These are phyloP conservation scores for Stegastes partitus DNA, from an alignment of 2,113 vertebrate genomes.

Conservation along the genomic window DNA sequence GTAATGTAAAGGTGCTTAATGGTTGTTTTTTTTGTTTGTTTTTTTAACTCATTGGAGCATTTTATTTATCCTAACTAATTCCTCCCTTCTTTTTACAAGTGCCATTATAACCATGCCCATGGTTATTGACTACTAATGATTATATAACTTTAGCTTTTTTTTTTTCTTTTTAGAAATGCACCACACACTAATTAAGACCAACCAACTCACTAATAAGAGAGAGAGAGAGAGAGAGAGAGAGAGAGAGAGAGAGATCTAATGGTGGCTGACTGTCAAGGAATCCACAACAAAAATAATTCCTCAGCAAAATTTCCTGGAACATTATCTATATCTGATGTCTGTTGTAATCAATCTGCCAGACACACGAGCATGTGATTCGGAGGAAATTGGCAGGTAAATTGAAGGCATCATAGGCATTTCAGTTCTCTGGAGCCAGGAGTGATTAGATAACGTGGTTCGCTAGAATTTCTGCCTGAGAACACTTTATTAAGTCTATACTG, in stretches of 20 bases:
- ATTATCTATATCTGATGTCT: slow-evolving; percentile 21
- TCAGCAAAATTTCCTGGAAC: background rate
- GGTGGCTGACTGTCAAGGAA: slow-evolving; percentile 5
- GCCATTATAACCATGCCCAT: too few species aligned
- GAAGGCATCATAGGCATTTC: background rate
- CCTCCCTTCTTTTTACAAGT: too few species aligned
- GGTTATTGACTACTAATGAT: too few species aligned
- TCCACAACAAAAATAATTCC: slow-evolving; percentile 12
- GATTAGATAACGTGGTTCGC: slow-evolving; percentile 17
- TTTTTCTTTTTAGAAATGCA: too few species aligned
- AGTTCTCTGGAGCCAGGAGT: slow-evolving; percentile 36
- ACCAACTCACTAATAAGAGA: too few species aligned
- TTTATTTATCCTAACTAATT: too few species aligned
- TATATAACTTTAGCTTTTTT: too few species aligned
- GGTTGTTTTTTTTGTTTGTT: too few species aligned
- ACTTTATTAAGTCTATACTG: slow-evolving; percentile 8
- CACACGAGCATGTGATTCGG: slow-evolving; percentile 37
- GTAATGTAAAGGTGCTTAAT: too few species aligned
- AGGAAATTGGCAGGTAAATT: slow-evolving; percentile 23
- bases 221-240: too few species aligned
- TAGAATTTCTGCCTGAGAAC: background rate
- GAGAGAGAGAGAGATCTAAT: background rate
- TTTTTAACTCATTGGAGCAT: too few species aligned
- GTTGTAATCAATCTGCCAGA: slow-evolving; percentile 10
- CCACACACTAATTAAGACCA: too few species aligned